These are phyloP conservation scores for Calliphora vomitoria DNA, from an alignment of 2,888 invertebrate species.

Conservation along the genomic window DNA sequence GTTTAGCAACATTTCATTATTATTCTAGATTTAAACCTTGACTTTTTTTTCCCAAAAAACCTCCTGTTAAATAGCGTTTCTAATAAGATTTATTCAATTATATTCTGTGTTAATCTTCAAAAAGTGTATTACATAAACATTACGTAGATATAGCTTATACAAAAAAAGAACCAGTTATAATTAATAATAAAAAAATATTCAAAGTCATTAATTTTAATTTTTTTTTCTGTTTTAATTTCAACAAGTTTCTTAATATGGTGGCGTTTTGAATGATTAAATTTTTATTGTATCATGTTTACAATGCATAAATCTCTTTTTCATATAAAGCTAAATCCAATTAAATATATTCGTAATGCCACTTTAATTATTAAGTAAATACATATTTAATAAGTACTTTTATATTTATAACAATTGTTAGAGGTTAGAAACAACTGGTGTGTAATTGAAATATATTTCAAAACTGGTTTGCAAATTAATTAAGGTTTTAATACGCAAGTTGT, in stretches of 20 bases:
- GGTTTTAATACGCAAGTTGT: not conserved
- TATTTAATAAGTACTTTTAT: not conserved
- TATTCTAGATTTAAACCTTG: too few species aligned
- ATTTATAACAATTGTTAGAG: constrained; percentile 6
- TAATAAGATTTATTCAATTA: too few species aligned
- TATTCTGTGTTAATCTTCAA: not conserved
- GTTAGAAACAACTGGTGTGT: not conserved
- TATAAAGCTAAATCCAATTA: not conserved
- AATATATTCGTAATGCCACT: not conserved
- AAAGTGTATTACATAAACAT: not conserved
- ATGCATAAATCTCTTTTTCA: constrained; percentile 9
- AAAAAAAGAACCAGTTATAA: constrained; percentile 31
- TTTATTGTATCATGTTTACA: not conserved
- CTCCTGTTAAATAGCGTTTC: too few species aligned
- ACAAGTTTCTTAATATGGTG: constrained; percentile 64
- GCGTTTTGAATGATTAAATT: not conserved
- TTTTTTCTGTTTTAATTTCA: constrained; percentile 29
- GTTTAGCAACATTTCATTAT: too few species aligned
- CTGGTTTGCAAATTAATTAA: not conserved
- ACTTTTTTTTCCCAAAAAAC: too few species aligned
- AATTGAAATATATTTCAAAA: not conserved
- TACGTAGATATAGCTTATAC: not conserved
- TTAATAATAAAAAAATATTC: constrained; percentile 39
- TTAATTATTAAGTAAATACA: constrained; percentile 1
- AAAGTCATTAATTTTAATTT: constrained; percentile 35